Base-by-base conservation (phyloP, 2,113 vertebrate species). In the Recurvirostra avosetta region DNA sequence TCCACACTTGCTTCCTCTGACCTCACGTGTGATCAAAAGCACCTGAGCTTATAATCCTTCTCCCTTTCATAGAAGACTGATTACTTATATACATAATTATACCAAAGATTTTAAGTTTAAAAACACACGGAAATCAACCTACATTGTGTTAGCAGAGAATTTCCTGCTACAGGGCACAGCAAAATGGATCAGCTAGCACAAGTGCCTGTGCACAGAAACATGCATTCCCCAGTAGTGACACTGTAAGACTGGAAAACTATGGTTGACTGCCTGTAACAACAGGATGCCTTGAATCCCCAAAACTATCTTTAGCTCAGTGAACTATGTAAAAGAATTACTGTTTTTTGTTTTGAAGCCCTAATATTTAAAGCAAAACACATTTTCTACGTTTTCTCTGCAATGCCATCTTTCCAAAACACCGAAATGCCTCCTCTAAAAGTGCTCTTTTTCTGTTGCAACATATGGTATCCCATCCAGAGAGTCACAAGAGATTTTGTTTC, bases 401-500 rank as follows among this genome's bases (percentile, higher is more conserved):
- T 73, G 72, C n/a, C 77, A 72, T 82, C 65, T 71, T 95, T 63
- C 94, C 65, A 73, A 87, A 96, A 30, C 76, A 88, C 72, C 56
- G 38, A 94, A 91, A 75, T 66, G 84, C 72, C 90, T 92, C 84
- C 92, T 65, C 90, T 93, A 36, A 5, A 93, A 96, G 85, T 27
- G 62, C 66, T 87, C 80, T 74, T 87, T 89, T 94, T 92, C 81
- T 92, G 78, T 90, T 87, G 77, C 70, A 91, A 84, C 92, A 96
- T 92, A 89, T 90, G 88, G 85, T n/a, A 74, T 56, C 92, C 90
- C 84, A 96, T 90, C 77, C 81, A 90, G 84, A 56, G 52, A 95
- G 85, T 90, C 92, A 95, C 47, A 78, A 94, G 85, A 90, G 75
- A 87, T 91, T 94, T 95, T 95, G 66, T 78, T 92, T 88, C 81